Conservation (phyloP, 2,797 vertebrate genomes). For the Odontamblyopus lacepedii region DNA sequence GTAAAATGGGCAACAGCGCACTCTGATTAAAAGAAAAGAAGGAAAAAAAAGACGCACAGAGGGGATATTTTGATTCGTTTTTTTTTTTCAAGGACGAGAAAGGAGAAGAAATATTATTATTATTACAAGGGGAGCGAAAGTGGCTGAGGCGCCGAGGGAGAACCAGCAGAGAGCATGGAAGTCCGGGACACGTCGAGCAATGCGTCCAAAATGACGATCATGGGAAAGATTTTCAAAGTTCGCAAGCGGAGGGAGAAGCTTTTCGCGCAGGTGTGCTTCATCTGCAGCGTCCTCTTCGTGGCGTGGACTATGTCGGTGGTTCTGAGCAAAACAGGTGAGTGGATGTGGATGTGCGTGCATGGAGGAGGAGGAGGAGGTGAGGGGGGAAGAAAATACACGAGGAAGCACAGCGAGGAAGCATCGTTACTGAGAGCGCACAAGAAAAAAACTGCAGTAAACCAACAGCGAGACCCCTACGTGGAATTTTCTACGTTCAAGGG, state of each 20-base stretch:
- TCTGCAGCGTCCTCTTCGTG: slow-evolving; percentile 81
- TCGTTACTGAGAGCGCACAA: neutral
- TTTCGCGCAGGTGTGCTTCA: slow-evolving; percentile 78
- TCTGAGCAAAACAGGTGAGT: slow-evolving; percentile 82
- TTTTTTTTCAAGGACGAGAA: slow-evolving; percentile 61
- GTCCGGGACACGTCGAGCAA: slow-evolving; percentile 53
- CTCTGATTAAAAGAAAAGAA: slow-evolving; percentile 52
- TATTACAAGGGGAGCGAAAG: slow-evolving; percentile 44
- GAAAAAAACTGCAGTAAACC: slow-evolving; percentile 40
- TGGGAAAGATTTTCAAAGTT: slow-evolving; percentile 80
- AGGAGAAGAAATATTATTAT: slow-evolving; percentile 6
- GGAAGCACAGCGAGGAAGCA: slow-evolving; percentile 8
- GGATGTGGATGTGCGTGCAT: neutral
- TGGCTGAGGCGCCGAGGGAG: slow-evolving; percentile 45
- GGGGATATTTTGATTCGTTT: neutral
- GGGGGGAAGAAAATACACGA: slow-evolving; percentile 24
- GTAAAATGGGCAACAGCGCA: slow-evolving; percentile 62
- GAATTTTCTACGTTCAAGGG: slow-evolving; percentile 38
- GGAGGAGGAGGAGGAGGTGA: neutral
- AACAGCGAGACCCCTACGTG: neutral
- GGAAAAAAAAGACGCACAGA: neutral
- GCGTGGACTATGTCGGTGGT: slow-evolving; percentile 80
- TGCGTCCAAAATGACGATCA: slow-evolving; percentile 75
- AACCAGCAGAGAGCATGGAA: slow-evolving; percentile 60
- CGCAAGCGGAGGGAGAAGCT: slow-evolving; percentile 85